Evolutionary conservation across 35 echinoderm and acorn worm species (phyloP).

Genomic region (Patiria miniata): DNA sequence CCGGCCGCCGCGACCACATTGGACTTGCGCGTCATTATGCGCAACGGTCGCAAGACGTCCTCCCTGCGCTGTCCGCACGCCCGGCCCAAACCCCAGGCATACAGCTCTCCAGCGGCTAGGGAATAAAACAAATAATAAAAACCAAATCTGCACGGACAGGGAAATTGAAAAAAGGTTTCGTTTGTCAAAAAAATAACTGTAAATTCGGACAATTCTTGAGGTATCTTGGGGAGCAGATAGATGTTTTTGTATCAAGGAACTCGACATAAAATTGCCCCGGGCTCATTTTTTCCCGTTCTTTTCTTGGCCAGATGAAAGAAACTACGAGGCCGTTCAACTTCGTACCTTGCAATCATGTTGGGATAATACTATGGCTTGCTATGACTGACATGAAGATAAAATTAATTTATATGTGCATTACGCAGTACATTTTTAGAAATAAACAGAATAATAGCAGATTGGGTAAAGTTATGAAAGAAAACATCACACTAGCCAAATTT

Average conservation of each 20-base stretch:
- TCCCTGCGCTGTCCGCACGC: slow-evolving; percentile 71
- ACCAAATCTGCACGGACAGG: background rate
- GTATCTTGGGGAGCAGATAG: background rate
- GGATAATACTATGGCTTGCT: background rate
- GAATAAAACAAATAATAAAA: slow-evolving; percentile 5
- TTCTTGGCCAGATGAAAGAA: too few species aligned
- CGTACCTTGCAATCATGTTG: background rate
- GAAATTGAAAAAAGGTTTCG: background rate
- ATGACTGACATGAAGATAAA: too few species aligned
- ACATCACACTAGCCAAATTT: too few species aligned
- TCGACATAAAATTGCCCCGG: too few species aligned
- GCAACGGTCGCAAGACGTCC: slow-evolving; percentile 66
- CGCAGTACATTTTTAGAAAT: too few species aligned
- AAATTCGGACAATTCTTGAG: background rate
- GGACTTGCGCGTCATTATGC: slow-evolving; percentile 49
- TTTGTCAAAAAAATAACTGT: too few species aligned
- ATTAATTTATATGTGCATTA: too few species aligned
- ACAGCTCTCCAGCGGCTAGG: slow-evolving; percentile 71
- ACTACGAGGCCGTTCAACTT: background rate
- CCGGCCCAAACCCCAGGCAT: slow-evolving; percentile 81
- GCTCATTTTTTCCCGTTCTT: too few species aligned
- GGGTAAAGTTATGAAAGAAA: too few species aligned
- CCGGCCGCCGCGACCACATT: slow-evolving; percentile 80
- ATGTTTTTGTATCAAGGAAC: too few species aligned
- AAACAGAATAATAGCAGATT: too few species aligned